Evolutionary conservation across 2,113 vertebrate genomes (phyloP).

Genomic region (Marcusenius ussheri): DNA sequence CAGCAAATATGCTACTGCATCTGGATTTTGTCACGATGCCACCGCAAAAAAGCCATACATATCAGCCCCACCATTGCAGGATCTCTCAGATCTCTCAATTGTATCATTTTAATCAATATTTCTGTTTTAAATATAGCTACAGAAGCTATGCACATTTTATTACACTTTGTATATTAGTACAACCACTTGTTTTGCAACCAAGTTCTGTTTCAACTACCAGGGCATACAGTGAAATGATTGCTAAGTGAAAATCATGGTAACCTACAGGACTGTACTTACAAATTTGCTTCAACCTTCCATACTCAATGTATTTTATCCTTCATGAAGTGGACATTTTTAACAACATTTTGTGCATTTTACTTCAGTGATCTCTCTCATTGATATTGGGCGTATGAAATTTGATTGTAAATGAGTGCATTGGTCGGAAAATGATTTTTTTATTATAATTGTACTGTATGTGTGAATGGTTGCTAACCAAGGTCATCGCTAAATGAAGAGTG

Average conservation of each 20-base stretch:
- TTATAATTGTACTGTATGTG: not conserved
- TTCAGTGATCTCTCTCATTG: not conserved
- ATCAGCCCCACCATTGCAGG: not conserved
- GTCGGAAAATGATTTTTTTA: not conserved
- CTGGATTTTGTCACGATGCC: not conserved
- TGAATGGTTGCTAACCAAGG: not conserved
- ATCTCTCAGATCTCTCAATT: not conserved
- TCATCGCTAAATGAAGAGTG: not conserved
- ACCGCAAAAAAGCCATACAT: not conserved
- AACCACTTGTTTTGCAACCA: not conserved
- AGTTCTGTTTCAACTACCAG: not conserved
- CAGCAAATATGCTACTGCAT: not conserved
- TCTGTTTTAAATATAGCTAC: not conserved
- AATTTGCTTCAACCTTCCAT: not conserved
- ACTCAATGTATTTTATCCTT: not conserved
- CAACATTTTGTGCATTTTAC: not conserved
- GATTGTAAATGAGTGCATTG: not conserved
- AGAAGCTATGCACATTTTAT: not conserved
- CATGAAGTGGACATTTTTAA: not conserved
- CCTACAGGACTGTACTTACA: not conserved
- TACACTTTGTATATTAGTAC: not conserved
- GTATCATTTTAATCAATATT: not conserved
- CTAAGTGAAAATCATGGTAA: not conserved
- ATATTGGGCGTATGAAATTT: not conserved
- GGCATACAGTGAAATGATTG: not conserved